A percentile compares a stretch with the other conserved stretches of the same genome.
These are phyloP conservation scores for Cheumatopsyche charites DNA, from an alignment of 1,140 invertebrate genomes.

Conservation along the genomic window DNA sequence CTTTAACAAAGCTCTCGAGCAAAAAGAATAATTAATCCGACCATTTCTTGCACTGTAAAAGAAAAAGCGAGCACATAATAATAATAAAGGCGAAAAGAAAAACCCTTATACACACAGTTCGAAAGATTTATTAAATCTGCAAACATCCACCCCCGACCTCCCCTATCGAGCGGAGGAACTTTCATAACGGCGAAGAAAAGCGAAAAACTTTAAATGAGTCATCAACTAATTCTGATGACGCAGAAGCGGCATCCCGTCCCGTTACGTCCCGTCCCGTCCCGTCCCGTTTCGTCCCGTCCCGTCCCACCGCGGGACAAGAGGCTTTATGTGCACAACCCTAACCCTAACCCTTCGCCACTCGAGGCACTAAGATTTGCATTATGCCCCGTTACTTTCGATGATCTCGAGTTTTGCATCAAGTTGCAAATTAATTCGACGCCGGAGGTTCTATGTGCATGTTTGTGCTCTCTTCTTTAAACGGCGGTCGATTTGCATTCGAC, in stretches of 20 bases:
- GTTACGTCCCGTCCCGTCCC: neutral
- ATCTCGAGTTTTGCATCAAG: constrained; percentile 12
- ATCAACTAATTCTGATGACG: constrained; percentile 28
- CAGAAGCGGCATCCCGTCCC: neutral
- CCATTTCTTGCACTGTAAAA: neutral
- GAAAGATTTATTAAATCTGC: constrained; percentile 25
- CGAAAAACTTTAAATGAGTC: constrained; percentile 26
- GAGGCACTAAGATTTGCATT: constrained; percentile 23
- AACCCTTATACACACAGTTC: neutral
- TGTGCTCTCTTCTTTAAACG: no score
- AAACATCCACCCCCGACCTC: neutral
- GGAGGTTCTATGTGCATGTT: no score
- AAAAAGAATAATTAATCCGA: constrained; percentile 14
- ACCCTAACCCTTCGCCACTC: no score
- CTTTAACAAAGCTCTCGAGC: no score
- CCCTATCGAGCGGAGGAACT: neutral
- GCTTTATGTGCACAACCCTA: no score
- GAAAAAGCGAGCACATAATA: neutral
- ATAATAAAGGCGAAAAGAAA: neutral
- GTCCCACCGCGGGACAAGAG: no score
- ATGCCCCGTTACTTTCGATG: constrained; percentile 18
- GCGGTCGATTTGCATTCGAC: no score
- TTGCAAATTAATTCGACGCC: constrained; percentile 14
- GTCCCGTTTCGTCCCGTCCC: no score
- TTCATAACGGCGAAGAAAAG: constrained; percentile 21